These are phyloP conservation scores for Alviniconcha strummeri DNA, from an alignment of 2,888 invertebrate genomes.

Conservation along the genomic window DNA sequence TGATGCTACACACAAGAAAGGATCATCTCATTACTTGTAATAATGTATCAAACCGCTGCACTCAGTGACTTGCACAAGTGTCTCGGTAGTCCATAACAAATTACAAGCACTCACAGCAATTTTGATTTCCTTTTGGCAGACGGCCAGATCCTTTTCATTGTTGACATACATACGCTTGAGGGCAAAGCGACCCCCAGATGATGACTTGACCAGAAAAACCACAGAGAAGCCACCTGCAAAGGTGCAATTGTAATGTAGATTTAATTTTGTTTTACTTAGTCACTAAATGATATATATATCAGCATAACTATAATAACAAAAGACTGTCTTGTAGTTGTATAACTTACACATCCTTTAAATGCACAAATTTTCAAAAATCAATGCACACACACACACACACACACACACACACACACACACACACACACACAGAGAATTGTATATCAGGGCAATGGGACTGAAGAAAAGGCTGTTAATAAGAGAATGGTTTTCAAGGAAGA, in stretches of 20 bases:
- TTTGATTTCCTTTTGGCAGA: constrained; percentile 92
- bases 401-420: background rate
- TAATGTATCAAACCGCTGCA: too few relatives aligned
- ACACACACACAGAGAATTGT: background rate
- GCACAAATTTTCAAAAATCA: background rate
- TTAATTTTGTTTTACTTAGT: too few relatives aligned
- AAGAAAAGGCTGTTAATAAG: too few relatives aligned
- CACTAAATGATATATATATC: too few relatives aligned
- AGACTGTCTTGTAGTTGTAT: too few relatives aligned
- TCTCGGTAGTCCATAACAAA: too few relatives aligned
- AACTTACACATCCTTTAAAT: background rate
- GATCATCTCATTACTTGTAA: too few relatives aligned
- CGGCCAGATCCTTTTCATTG: constrained; percentile 90
- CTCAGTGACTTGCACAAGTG: too few relatives aligned
- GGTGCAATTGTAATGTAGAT: too few relatives aligned
- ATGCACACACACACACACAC: background rate
- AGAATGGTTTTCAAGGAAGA: too few relatives aligned
- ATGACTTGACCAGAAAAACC: constrained; percentile 89
- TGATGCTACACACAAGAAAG: too few relatives aligned
- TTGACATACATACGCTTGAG: constrained; percentile 94
- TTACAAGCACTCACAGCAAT: constrained; percentile 84
- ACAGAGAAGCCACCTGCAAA: constrained; percentile 90
- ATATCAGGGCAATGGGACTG: background rate
- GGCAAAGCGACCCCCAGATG: constrained; percentile 82
- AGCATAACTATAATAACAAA: too few relatives aligned